A percentile compares a stretch with the other conserved stretches of the same genome.
Evolutionary conservation across 2,797 vertebrate species (phyloP).

Genomic region (Oryzias dopingdopingensis): DNA sequence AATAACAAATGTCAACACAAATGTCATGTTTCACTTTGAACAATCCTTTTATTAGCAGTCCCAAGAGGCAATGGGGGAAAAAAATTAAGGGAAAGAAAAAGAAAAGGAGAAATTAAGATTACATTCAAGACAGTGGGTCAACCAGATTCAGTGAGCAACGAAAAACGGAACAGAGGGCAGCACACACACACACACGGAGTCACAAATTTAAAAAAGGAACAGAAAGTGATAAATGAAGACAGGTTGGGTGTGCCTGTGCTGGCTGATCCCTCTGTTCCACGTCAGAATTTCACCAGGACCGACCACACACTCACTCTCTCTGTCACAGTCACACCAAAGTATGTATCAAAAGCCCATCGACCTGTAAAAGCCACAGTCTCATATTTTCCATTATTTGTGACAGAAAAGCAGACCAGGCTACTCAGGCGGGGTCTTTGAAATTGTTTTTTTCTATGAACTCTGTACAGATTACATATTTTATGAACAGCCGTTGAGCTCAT

Average conservation of each 20-base stretch:
- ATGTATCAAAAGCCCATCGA: conserved; percentile 18
- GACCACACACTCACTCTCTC: conserved; percentile 30
- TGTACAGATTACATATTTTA: conserved; percentile 81
- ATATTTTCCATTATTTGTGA: conserved; percentile 30
- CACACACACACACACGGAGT: conserved; percentile 37
- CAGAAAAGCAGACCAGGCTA: conserved; percentile 55
- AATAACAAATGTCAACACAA: neutral
- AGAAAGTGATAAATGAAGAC: conserved; percentile 49
- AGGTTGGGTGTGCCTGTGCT: conserved; percentile 32
- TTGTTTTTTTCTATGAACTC: conserved; percentile 70
- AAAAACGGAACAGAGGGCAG: conserved; percentile 62
- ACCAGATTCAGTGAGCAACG: conserved; percentile 42
- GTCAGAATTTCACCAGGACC: conserved; percentile 75
- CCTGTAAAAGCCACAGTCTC: conserved; percentile 43
- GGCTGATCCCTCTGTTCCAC: conserved; percentile 77
- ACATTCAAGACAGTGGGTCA: conserved; percentile 53
- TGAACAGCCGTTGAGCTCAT: conserved; percentile 49
- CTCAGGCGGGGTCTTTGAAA: conserved; percentile 69
- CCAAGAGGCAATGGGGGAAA: conserved; percentile 69
- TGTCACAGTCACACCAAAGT: conserved; percentile 30
- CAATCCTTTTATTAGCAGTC: conserved; percentile 78
- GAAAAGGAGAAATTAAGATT: conserved; percentile 51
- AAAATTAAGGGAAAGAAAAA: conserved; percentile 13
- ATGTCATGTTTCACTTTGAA: conserved; percentile 49
- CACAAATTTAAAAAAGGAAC: conserved; percentile 41